Evolutionary conservation across 1,140 invertebrate genomes (phyloP).

Genomic region (Phenacoccus solenopsis): DNA sequence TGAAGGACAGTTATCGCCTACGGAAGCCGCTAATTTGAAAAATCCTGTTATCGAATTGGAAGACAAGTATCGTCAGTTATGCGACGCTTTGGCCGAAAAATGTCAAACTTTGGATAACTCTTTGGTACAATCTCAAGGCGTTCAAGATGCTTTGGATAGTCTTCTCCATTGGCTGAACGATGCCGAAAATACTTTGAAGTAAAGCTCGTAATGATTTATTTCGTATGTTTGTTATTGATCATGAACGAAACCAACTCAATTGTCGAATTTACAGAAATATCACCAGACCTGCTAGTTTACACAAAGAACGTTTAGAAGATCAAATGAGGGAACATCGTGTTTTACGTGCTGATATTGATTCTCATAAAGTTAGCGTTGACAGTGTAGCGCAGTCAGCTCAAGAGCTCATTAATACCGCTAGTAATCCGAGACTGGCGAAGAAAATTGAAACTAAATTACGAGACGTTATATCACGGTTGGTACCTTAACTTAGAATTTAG

Average conservation of each 20-base stretch:
- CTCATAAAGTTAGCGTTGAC: slow-evolving; percentile 69
- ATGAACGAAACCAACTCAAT: background rate
- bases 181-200: slow-evolving; percentile 70
- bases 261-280: slow-evolving; percentile 40
- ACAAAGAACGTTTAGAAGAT: slow-evolving; percentile 78
- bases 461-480: slow-evolving; percentile 52
- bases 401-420: slow-evolving; percentile 65
- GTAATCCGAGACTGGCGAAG: slow-evolving; percentile 74
- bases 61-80: slow-evolving; percentile 61
- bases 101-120: slow-evolving; percentile 77
- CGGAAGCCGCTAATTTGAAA: slow-evolving; percentile 63
- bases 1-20: slow-evolving; percentile 52
- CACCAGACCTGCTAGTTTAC: slow-evolving; percentile 68
- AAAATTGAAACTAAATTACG: slow-evolving; percentile 76
- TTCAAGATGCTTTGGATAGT: slow-evolving; percentile 80
- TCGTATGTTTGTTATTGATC: too few relatives aligned
- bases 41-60: slow-evolving; percentile 62
- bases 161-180: slow-evolving; percentile 72
- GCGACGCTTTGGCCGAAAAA: slow-evolving; percentile 55
- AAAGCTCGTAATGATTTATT: too few relatives aligned
- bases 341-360: slow-evolving; percentile 68
- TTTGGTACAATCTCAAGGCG: slow-evolving; percentile 82
- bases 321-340: slow-evolving; percentile 71
- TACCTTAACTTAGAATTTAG: background rate
- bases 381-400: slow-evolving; percentile 62